Evolutionary conservation across 2,888 invertebrate genomes (phyloP), one percentile per base, ranked within the genome.

Genomic region (Lochmaea capreae): DNA sequence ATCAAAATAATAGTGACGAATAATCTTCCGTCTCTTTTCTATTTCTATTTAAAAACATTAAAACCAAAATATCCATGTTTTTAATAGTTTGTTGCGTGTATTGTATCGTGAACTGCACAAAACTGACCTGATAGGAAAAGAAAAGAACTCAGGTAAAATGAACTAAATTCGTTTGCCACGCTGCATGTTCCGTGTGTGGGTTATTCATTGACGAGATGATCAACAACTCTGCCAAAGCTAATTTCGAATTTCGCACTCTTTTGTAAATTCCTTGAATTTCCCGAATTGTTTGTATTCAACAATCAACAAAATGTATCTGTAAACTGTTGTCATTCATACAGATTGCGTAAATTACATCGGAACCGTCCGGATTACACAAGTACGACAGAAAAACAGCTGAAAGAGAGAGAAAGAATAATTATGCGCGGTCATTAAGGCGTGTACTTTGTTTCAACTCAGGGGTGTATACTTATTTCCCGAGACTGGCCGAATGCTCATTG

Each of bases 171-270:
- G 49, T 49, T n/a, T 6, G 49, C 49, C n/a, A 49, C n/a, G 49
- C 49, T 49, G 0, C n/a, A 11, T n/a, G 49, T 49, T n/a, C 5
- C 14, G n/a, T 49, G 6, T 49, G n/a, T n/a, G n/a, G 49, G 49
- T 49, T 49, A 49, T 49, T 49, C 49, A 49, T 49, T 49, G 49
- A n/a, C 6, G n/a, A 49, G 49, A 49, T 49, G n/a, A 49, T n/a
- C n/a, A 49, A n/a, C 49, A n/a, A 49, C 49, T n/a, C 14, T 49
- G 6, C n/a, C n/a, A 49, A 14, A 14, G n/a, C 8, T 49, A n/a
- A 49, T 49, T 49, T n/a, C 4, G n/a, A 49, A 49, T 49, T 8
- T 49, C 49, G n/a, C 5, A 14, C 12, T n/a, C 49, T 49, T 49
- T n/a, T 49, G 49, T 49, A n/a, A 49, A 49, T 49, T 49, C 49